Percentiles rank a stretch among this genome's conserved stretches.
Conservation (phyloP, 2,888 invertebrate genomes). For the Argyresthia goedartella region DNA sequence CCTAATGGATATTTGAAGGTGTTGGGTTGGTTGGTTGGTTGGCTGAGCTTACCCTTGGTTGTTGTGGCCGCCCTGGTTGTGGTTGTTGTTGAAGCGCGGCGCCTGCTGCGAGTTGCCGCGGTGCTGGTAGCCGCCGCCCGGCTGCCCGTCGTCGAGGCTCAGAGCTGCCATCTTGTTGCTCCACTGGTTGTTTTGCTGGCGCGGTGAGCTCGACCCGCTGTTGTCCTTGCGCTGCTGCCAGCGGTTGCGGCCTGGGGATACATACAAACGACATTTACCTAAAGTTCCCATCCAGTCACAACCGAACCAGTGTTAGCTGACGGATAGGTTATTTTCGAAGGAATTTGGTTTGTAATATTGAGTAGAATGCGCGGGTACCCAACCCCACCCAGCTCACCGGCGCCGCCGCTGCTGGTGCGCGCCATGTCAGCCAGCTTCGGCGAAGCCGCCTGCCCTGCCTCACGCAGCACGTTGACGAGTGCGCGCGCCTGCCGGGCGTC, state of each 20-base stretch:
- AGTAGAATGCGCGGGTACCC: too few species aligned
- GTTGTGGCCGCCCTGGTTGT: slow-evolving; percentile 22
- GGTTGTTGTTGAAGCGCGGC: slow-evolving; percentile 28
- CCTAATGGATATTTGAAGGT: too few species aligned
- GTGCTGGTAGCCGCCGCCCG: slow-evolving; percentile 40
- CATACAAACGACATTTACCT: neutral
- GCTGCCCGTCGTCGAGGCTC: slow-evolving; percentile 33
- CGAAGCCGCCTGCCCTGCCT: slow-evolving; percentile 91
- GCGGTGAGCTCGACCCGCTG: slow-evolving; percentile 59
- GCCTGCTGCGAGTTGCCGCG: slow-evolving; percentile 22
- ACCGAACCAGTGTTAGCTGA: too few species aligned
- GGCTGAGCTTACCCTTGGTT: neutral
- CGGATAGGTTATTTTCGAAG: too few species aligned
- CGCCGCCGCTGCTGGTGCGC: slow-evolving; percentile 62
- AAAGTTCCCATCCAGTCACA: too few species aligned
- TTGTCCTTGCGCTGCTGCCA: slow-evolving; percentile 74
- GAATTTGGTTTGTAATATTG: too few species aligned
- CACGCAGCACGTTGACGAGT: slow-evolving; percentile 89
- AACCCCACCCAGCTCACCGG: slow-evolving; percentile 33
- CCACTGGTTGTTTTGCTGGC: slow-evolving; percentile 60
- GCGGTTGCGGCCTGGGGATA: slow-evolving; percentile 60
- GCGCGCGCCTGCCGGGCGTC: slow-evolving; percentile 95
- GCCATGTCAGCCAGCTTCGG: slow-evolving; percentile 84
- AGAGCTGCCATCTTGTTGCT: slow-evolving; percentile 58
- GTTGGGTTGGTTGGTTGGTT: slow-evolving; percentile 32